A percentile compares a stretch with the other conserved stretches of the same genome.
These are phyloP conservation scores for Cavia aperea DNA, from an alignment of 2,113 vertebrate species.

Conservation along the genomic window DNA sequence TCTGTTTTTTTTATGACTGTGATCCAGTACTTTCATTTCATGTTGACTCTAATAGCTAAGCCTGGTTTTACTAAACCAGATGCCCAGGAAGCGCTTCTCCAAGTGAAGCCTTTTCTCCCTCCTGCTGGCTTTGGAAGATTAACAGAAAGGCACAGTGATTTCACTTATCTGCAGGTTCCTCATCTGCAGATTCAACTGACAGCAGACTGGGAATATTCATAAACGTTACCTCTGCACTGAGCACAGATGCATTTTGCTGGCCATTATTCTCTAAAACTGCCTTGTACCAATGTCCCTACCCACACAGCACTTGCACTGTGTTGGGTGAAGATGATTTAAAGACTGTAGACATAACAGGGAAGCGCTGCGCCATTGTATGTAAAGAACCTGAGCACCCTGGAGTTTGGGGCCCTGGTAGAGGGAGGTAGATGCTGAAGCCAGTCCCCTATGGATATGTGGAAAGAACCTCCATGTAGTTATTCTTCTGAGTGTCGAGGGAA, in stretches of 20 bases:
- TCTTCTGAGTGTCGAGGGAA: neutral
- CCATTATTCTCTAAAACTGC: neutral
- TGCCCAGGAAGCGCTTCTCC: neutral
- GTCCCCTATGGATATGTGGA: too few species aligned
- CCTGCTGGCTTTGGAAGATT: constrained; percentile 7
- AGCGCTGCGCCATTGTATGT: neutral
- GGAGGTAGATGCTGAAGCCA: neutral
- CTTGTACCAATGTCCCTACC: neutral
- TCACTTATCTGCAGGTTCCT: neutral
- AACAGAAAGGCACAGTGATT: neutral
- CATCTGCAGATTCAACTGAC: neutral
- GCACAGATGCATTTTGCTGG: neutral
- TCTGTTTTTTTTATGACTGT: neutral
- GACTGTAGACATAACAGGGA: neutral
- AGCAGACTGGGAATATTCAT: neutral
- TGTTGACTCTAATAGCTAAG: neutral
- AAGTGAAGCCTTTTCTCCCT: neutral
- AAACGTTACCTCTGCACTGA: too few species aligned
- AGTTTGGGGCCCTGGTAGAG: neutral
- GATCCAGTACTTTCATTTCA: neutral
- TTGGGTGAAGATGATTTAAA: neutral
- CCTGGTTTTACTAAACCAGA: neutral
- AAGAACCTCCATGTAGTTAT: neutral
- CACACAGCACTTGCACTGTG: neutral
- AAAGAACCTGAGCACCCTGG: neutral